Base-by-base conservation (phyloP, 2,113 vertebrate genomes). In the Mus spicilegus region DNA sequence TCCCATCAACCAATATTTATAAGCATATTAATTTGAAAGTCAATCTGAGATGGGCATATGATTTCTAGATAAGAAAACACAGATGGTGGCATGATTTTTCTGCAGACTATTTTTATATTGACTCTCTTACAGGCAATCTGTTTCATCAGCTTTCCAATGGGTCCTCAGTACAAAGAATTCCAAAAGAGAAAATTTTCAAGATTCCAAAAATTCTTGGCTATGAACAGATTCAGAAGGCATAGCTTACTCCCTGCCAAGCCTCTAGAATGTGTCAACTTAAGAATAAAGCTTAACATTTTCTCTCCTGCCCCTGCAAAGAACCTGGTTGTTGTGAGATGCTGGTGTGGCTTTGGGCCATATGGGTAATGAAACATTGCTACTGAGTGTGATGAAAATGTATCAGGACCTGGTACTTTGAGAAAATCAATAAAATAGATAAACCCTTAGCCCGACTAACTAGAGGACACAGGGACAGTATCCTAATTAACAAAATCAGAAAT, bases 1-100 rank as follows among this genome's bases (percentile, higher is more conserved):
- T 96, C 76, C 70, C 69, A 93, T 92, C 30, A 77, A 96, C 97
- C 97, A 97, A 98, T 97, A 97, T 97, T 97, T 96, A 98, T 97
- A 97, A 96, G 94, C 94, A 97, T 96, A 98, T 96, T 97, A 95
- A 97, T 97, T 95, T 97, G 82, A 88, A 98, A 98, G 90, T 95
- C 96, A 96, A 89, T 97, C 73, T 96, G 78, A 97, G 69, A 69
- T n/a, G 81, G 46, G 58, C 90, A 96, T 91, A 96, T 20, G 82
- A 87, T 93, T 87, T 97, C 88, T 89, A 96, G 97, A 97, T 95
- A 96, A 97, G 96, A 97, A 80, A 96, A 97, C 96, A 96, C 97
- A 98, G 97, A 98, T 97, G 97, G 97, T 36, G 26, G 94, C 63
- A 86, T 58, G 78, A 87, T 94, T 96, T 89, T 89, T 94, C 92